A percentile compares a stretch with the other conserved stretches of the same genome.
Conservation (phyloP, 2,888 invertebrate genomes). For the Steinernema carpocapsae region DNA sequence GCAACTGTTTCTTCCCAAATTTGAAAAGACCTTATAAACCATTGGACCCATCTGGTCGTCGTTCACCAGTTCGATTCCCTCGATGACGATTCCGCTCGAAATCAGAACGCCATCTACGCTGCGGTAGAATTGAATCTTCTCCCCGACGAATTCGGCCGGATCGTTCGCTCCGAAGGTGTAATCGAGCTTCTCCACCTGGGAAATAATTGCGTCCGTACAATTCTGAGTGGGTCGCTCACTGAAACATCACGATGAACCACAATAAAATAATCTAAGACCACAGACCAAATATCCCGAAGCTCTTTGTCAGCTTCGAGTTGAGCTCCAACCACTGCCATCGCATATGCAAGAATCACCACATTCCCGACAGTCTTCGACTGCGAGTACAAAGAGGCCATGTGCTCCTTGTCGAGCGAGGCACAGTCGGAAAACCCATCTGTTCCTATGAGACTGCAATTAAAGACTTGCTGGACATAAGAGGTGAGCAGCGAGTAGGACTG, state of each 20-base stretch:
- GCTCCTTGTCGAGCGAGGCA: slow-evolving; percentile 25
- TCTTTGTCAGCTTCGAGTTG: slow-evolving; percentile 51
- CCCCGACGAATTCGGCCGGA: slow-evolving; percentile 48
- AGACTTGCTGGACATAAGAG: slow-evolving; percentile 65
- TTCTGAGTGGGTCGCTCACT: slow-evolving; percentile 45
- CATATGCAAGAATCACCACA: slow-evolving; percentile 63
- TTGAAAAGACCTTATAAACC: slow-evolving; percentile 45
- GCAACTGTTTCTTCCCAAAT: neutral
- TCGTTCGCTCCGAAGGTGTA: slow-evolving; percentile 56
- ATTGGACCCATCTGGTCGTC: slow-evolving; percentile 39
- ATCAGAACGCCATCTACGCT: slow-evolving; percentile 44
- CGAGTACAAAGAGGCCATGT: slow-evolving; percentile 34
- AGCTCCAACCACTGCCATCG: slow-evolving; percentile 60
- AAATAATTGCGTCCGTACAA: slow-evolving; percentile 55
- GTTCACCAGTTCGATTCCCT: slow-evolving; percentile 50
- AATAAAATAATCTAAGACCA: too few species aligned
- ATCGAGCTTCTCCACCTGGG: slow-evolving; percentile 49
- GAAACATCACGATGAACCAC: neutral
- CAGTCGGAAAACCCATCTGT: slow-evolving; percentile 38
- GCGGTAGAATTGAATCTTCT: slow-evolving; percentile 40
- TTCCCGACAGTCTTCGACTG: slow-evolving; percentile 57
- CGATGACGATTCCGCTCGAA: slow-evolving; percentile 57
- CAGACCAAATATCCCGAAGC: slow-evolving; percentile 54
- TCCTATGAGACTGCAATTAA: slow-evolving; percentile 42
- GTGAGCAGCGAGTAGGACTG: slow-evolving; percentile 63